Evolutionary conservation across 2,797 vertebrate species (phyloP).

Genomic region (Acanthurus leucopareius): DNA sequence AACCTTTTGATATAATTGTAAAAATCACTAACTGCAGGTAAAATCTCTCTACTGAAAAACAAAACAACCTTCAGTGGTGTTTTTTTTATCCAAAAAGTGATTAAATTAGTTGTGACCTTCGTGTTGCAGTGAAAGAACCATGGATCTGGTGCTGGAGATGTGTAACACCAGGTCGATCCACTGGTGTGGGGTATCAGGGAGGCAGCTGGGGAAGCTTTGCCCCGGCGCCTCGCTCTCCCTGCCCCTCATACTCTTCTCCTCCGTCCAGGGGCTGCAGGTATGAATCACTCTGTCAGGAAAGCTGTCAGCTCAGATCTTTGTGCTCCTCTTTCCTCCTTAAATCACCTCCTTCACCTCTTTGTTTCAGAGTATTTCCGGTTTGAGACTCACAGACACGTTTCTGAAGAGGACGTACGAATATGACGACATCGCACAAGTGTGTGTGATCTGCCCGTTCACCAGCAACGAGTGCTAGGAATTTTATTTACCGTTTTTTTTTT

Average conservation of each 20-base stretch:
- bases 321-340: neutral
- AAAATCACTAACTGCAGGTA: slow-evolving; percentile 99
- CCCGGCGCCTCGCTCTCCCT: slow-evolving; percentile 93
- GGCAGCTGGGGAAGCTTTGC: slow-evolving; percentile 94
- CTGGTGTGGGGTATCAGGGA: slow-evolving; percentile 97
- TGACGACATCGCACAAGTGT: slow-evolving; percentile 98
- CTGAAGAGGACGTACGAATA: slow-evolving; percentile 99
- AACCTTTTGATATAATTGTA: slow-evolving; percentile 96
- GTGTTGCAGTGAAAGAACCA: slow-evolving; percentile 93
- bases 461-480: slow-evolving; percentile 86
- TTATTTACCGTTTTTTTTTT: slow-evolving; percentile 17
- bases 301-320: accelerated
- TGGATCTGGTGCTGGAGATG: slow-evolving; percentile 98
- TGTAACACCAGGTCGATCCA: slow-evolving; percentile 95
- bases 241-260: slow-evolving; percentile 93
- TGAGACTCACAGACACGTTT: slow-evolving; percentile 97
- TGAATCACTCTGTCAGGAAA: neutral
- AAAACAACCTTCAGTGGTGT: too few relatives aligned
- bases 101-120: neutral
- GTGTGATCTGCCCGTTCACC: slow-evolving; percentile 92
- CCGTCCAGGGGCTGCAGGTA: slow-evolving; percentile 97
- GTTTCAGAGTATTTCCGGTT: slow-evolving; percentile 94
- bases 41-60: neutral
- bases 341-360: neutral
- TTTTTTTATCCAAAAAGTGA: neutral